Base-by-base conservation (phyloP, 2,888 invertebrate genomes). In the Agrotis clavis region DNA sequence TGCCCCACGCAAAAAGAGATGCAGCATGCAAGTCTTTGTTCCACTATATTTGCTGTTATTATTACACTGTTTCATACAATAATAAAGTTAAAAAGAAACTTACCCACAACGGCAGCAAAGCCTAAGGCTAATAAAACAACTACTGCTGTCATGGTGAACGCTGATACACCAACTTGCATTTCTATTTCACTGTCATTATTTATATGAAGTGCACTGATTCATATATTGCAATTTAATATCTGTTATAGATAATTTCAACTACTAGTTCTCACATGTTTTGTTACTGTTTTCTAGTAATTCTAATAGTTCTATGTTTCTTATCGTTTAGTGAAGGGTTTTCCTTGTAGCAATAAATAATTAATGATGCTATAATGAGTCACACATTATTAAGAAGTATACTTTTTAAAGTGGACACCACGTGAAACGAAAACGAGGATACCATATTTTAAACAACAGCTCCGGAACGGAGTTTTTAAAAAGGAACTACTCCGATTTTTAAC, bases 121-220 rank as follows among this genome's bases (percentile, higher is more conserved):
- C 77, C 69, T 14, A 86, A 7, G 2, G 65, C 72, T 61, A 87
- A 3, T 9, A 84, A 19, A 19, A 51, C 6, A 0, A 74, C 18
- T n/a, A 71, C 19, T 54, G 51, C 79, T 21, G 73, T 71, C 87
- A 87, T 87, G 18, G 59, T 80, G 35, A 18, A 19, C 21, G 54
- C 50, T 47, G 41, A 57, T 72, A 56, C 62, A 74, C 30, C 41
- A 59, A 76, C 56, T 71, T 77, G 56, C 25, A 62, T 16, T 63
- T 5, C n/a, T 41, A 48, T n/a, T 48, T 41, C 16, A 7, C 14
- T 5, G 13, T 21, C n/a, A 53, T 16, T 56, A 73, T 73, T 72
- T 83, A 83, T 83, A 82, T 50, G 30, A 51, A 82, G 57, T 79
- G 51, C 60, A 64, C 63, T 77, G 77, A 83, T 67, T 79, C 72